phyloP scores from a whole-genome alignment of 2,113 vertebrate genomes.

The Scalopus aquaticus region DNA sequence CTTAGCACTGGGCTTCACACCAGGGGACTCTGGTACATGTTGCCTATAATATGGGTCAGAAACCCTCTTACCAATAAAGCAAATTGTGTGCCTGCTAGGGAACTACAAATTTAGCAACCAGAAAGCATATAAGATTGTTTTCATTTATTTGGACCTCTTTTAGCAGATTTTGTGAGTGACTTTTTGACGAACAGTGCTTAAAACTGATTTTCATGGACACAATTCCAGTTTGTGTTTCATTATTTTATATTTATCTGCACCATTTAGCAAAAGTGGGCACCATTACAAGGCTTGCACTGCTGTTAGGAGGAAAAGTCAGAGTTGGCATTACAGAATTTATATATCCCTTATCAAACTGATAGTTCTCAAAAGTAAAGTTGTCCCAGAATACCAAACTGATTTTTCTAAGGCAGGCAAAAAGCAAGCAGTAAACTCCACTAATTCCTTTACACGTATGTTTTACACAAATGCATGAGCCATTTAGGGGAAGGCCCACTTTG shows the following conservation, averaged over 20 bases:
- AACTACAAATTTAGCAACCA: background rate
- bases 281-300: background rate
- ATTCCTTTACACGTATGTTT: constrained; percentile 53
- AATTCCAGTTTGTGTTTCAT: background rate
- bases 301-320: background rate
- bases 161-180: background rate
- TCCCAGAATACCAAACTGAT: background rate
- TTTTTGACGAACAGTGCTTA: background rate
- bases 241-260: background rate
- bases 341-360: background rate
- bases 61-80: background rate
- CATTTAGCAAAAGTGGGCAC: background rate
- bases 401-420: constrained; percentile 37
- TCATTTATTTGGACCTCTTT: background rate
- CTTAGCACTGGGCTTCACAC: background rate
- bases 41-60: background rate
- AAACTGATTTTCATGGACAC: background rate
- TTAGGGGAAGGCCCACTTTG: background rate
- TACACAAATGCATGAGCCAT: background rate
- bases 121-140: background rate
- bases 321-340: background rate
- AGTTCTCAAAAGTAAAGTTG: constrained; percentile 8
- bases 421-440: background rate
- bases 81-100: background rate
- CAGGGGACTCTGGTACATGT: background rate